These are phyloP conservation scores for Zeugodacus cucurbitae DNA, from an alignment of 1,140 invertebrate genomes.

Conservation along the genomic window DNA sequence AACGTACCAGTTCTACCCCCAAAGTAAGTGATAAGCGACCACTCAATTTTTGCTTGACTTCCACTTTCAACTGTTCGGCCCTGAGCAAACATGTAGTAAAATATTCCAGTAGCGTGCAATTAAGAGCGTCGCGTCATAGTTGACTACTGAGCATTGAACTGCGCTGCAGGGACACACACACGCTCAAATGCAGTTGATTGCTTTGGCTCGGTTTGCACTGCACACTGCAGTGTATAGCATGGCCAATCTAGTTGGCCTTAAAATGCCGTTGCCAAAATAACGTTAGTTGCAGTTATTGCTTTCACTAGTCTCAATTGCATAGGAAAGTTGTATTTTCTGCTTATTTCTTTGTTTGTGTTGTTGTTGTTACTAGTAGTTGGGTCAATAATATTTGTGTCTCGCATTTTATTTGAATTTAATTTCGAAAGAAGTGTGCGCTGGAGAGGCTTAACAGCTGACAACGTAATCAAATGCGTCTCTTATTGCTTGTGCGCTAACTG, in stretches of 20 bases:
- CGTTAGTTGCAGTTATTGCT: background rate
- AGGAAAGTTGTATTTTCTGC: background rate
- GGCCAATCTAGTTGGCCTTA: background rate
- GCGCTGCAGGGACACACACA: background rate
- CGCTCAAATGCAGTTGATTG: background rate
- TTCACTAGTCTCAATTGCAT: background rate
- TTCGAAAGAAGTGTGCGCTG: too few relatives aligned
- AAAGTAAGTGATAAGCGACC: too few relatives aligned
- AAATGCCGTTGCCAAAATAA: background rate
- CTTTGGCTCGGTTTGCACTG: background rate
- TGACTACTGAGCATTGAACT: background rate
- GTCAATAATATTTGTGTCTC: too few relatives aligned
- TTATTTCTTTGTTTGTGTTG: background rate
- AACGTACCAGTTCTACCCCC: too few relatives aligned
- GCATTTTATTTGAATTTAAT: too few relatives aligned
- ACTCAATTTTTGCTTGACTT: too few relatives aligned
- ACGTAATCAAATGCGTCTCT: too few relatives aligned
- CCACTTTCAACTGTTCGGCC: too few relatives aligned
- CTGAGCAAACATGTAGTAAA: too few relatives aligned
- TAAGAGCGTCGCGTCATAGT: slow-evolving; percentile 8
- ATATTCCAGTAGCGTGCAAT: background rate
- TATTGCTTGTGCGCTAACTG: too few relatives aligned
- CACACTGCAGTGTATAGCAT: background rate
- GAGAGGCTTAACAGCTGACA: too few relatives aligned
- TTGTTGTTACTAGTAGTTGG: background rate